Conservation (phyloP, 2,797 vertebrate species). For the Remorina albescens region DNA sequence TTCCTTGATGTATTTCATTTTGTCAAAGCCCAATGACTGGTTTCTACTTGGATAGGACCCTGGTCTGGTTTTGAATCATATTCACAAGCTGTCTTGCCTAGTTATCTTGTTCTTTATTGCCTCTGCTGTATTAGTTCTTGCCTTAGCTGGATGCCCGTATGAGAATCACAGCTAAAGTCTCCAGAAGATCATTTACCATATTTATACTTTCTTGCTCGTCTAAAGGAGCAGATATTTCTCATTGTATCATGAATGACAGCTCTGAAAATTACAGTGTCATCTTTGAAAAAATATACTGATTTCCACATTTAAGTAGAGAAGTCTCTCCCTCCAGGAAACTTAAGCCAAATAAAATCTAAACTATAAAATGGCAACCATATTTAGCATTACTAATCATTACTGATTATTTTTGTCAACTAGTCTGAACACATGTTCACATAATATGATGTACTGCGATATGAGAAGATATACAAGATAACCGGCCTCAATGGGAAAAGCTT, state of each 20-base stretch:
- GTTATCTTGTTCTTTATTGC: slow-evolving; percentile 66
- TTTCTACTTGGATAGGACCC: slow-evolving; percentile 58
- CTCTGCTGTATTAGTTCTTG: slow-evolving; percentile 39
- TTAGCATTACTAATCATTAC: background rate
- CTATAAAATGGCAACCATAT: background rate
- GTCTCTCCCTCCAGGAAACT: background rate
- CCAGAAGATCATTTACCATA: slow-evolving; percentile 29
- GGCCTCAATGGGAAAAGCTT: slow-evolving; percentile 26
- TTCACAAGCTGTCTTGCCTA: slow-evolving; percentile 66
- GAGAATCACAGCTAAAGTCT: slow-evolving; percentile 36
- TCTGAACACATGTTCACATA: slow-evolving; percentile 38
- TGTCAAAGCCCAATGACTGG: slow-evolving; percentile 69
- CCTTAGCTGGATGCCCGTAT: slow-evolving; percentile 37
- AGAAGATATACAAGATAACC: slow-evolving; percentile 54
- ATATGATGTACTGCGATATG: slow-evolving; percentile 13
- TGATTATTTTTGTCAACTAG: slow-evolving; percentile 16
- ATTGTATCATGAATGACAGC: slow-evolving; percentile 18
- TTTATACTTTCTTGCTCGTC: slow-evolving; percentile 15
- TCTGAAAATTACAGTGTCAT: slow-evolving; percentile 1
- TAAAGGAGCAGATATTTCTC: slow-evolving; percentile 1
- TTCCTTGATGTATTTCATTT: slow-evolving; percentile 79
- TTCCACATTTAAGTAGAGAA: background rate
- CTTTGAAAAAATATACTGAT: background rate
- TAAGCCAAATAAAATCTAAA: too few relatives aligned
- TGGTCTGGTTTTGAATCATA: slow-evolving; percentile 66